These are phyloP conservation scores for Phalacrocorax aristotelis DNA, from an alignment of 2,113 vertebrate genomes.

Conservation along the genomic window DNA sequence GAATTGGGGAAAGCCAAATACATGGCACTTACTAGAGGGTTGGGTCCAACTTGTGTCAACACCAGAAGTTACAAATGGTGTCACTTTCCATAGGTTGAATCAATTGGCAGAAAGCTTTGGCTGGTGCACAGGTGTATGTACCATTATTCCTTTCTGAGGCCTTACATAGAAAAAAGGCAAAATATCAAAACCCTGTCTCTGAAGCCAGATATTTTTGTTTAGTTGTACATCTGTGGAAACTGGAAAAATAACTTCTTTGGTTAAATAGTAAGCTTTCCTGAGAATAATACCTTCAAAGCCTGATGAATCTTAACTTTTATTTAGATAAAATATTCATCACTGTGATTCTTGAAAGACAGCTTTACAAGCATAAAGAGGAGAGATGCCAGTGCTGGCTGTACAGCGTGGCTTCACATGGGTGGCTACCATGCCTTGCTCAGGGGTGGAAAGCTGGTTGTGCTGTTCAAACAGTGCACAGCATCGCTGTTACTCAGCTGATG, in stretches of 20 bases:
- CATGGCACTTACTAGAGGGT: fast-evolving
- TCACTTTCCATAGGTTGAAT: neutral
- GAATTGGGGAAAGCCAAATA: neutral
- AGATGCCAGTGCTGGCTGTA: neutral
- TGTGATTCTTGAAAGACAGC: neutral
- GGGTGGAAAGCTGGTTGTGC: too few relatives aligned
- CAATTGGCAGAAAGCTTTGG: neutral
- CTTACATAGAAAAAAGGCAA: neutral
- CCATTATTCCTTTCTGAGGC: neutral
- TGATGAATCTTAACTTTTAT: neutral
- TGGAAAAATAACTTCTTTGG: neutral
- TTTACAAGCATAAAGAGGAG: neutral
- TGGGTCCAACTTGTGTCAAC: neutral
- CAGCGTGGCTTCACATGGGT: neutral
- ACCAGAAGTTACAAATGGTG: too few relatives aligned
- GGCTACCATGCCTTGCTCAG: fast-evolving
- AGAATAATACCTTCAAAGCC: neutral
- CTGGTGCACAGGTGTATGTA: neutral
- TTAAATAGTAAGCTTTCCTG: neutral
- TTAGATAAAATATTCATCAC: neutral
- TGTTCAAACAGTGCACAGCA: neutral
- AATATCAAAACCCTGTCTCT: fast-evolving
- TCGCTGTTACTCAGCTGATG: neutral
- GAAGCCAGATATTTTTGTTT: neutral
- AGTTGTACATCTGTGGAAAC: neutral